These are phyloP conservation scores for Asobara japonica DNA, from an alignment of 1,140 invertebrate genomes.

Conservation along the genomic window DNA sequence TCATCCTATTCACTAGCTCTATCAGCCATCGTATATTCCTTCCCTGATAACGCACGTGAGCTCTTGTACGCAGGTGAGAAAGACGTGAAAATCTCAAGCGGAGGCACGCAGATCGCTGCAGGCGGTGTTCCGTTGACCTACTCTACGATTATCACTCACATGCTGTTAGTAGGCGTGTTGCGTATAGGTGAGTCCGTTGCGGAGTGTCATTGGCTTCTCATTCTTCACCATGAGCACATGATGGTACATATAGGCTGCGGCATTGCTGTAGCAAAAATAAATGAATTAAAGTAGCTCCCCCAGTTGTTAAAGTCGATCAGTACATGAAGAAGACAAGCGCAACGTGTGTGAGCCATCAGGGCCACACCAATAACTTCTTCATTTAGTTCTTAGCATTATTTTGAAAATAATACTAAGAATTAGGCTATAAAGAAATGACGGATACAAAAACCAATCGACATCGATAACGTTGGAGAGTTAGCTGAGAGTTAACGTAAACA, in stretches of 20 bases:
- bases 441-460: no score
- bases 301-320: no score
- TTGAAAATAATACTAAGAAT: no score
- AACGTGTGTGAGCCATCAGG: no score
- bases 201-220: constrained; percentile 2
- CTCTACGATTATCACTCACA: constrained; percentile 60
- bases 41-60: neutral
- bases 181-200: constrained; percentile 33
- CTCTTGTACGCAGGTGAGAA: constrained; percentile 35
- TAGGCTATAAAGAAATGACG: no score
- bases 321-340: no score
- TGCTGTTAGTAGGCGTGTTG: constrained; percentile 44
- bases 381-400: no score
- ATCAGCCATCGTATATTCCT: no score
- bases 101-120: constrained; percentile 62
- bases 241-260: neutral
- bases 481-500: no score
- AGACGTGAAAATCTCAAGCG: constrained; percentile 42
- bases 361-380: no score
- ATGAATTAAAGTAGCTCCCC: neutral
- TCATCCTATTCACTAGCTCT: no score
- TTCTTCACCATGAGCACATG: neutral
- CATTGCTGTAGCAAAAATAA: neutral
- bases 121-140: constrained; percentile 66
- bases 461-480: no score